Evolutionary conservation across 2,113 vertebrate genomes (phyloP).

Genomic region (Orientallactaga bullata): DNA sequence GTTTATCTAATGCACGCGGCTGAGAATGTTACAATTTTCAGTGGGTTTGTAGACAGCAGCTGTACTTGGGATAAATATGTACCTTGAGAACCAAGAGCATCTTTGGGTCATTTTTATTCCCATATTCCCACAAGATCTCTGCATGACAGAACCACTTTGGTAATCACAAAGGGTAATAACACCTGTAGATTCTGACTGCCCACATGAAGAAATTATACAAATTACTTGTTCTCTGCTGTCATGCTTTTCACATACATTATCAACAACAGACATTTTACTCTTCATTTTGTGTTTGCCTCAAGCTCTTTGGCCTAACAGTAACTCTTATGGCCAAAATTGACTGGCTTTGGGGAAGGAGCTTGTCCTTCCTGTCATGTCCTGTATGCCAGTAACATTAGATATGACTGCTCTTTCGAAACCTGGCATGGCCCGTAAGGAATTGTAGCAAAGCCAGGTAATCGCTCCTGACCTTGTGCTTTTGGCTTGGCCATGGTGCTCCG

Average conservation of each 20-base stretch:
- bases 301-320: neutral
- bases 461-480: neutral
- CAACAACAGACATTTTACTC: neutral
- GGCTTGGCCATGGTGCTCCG: accelerated
- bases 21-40: neutral
- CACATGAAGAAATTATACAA: neutral
- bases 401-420: neutral
- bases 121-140: neutral
- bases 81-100: neutral
- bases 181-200: neutral
- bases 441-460: neutral
- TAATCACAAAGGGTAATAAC: neutral
- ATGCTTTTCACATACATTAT: conserved; percentile 36
- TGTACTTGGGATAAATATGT: neutral
- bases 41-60: neutral
- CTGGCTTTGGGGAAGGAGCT: neutral
- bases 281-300: neutral
- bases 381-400: neutral
- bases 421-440: too few species aligned
- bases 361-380: neutral
- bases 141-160: neutral
- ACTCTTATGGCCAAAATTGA: neutral
- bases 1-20: too few species aligned
- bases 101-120: conserved; percentile 2
- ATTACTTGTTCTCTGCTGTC: neutral